Base-by-base conservation (phyloP, 2,888 invertebrate species). In the Altica lythri region DNA sequence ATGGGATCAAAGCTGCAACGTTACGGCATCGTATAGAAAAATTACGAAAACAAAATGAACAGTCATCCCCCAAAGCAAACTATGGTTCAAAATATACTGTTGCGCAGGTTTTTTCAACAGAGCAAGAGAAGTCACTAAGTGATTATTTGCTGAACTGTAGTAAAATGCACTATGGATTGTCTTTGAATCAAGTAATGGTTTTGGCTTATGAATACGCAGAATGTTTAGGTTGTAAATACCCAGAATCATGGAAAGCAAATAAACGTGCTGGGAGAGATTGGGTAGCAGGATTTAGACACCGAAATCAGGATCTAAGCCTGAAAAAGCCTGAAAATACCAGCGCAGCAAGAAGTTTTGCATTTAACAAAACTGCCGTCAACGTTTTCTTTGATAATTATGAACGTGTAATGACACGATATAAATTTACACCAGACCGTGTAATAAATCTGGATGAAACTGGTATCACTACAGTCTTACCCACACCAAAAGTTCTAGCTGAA, bases 311-410 rank as follows among this genome's bases (percentile, higher is more conserved):
- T 27, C 17, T 48, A 17, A 42, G 16, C 6, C 29, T 32, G 8
- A 40, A 38, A 30, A 56, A 48, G 17, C 44, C 53, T 9, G 44
- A 53, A 38, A 44, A 48, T 19, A 56, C 44, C 2, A 48, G 53
- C 30, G 13, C 30, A 18, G 43, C 47, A 10, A 32, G 52, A 37
- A 17, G 38, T 22, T 19, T 17, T 25, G 34, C 34, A n/a, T 55
- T 55, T 32, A 52, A 52, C 10, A 40, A 46, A 19, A 25, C 30
- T 6, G 38, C 19, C 5, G 46, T 52, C 6, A 14, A 35, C 30
- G 18, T 4, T 9, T 42, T 55, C 18, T 55, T 47, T 27, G 27
- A 43, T 12, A 51, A 51, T 25, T 37, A 22, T 17, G 18, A 18
- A 17, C n/a, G 22, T 1, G 29, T 47, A 30, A 30, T n/a, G 8